Percentiles rank a stretch among this genome's conserved stretches.
Evolutionary conservation across 2,888 invertebrate species (phyloP).

Genomic region (Limnephilus auricula): DNA sequence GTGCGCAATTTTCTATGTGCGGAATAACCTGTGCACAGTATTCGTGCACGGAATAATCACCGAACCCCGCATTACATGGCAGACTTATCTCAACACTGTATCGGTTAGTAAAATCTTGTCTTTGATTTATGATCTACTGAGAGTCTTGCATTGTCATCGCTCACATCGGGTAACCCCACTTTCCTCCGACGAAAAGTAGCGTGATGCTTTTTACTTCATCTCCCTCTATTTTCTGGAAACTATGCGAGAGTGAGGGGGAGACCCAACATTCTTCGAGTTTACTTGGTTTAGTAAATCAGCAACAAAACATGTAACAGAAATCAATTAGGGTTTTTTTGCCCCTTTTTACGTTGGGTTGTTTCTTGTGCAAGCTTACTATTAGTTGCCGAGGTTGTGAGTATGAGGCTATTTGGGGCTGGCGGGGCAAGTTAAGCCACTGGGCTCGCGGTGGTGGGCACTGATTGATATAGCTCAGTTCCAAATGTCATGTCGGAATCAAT

Average conservation of each 20-base stretch:
- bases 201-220: constrained; percentile 2
- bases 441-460: constrained; percentile 41
- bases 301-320: constrained; percentile 61
- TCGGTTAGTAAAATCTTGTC: constrained; percentile 65
- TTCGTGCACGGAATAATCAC: background rate
- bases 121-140: constrained; percentile 64
- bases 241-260: background rate
- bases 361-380: constrained; percentile 55
- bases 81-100: constrained; percentile 65
- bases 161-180: constrained; percentile 53
- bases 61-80: background rate
- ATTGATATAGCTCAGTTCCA: constrained; percentile 61
- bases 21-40: background rate
- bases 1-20: background rate
- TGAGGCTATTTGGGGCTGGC: background rate
- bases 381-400: constrained; percentile 11
- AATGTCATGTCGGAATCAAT: constrained; percentile 61
- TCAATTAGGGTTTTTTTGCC: constrained; percentile 65
- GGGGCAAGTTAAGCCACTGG: background rate
- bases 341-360: constrained; percentile 56
- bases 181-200: constrained; percentile 4
- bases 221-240: constrained; percentile 24
- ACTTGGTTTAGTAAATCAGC: constrained; percentile 56
- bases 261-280: background rate
- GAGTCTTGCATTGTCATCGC: constrained; percentile 65